Percentiles rank a stretch among this genome's conserved stretches.
Evolutionary conservation across 2,888 invertebrate genomes (phyloP).

Genomic region (Scaptomyza caliginosa): DNA sequence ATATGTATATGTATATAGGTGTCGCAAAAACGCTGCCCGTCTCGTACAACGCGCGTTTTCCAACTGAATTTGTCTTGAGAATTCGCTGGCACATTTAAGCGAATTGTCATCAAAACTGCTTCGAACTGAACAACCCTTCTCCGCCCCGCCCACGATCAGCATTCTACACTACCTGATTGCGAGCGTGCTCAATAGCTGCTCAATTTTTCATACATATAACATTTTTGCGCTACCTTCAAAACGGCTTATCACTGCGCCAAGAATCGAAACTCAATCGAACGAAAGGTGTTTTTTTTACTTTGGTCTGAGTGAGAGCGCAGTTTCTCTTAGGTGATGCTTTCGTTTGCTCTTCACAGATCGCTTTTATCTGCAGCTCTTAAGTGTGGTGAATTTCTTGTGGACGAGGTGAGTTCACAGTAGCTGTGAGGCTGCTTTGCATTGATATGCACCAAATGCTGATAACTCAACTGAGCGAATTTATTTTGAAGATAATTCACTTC

Average conservation of each 20-base stretch:
- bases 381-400: conserved; percentile 25
- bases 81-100: conserved; percentile 70
- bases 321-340: conserved; percentile 23
- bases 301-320: conserved; percentile 1
- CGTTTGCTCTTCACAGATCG: conserved; percentile 42
- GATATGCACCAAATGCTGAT: conserved; percentile 1
- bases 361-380: conserved; percentile 26
- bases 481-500: too few relatives aligned
- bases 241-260: conserved; percentile 58
- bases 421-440: not conserved
- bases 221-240: conserved; percentile 30
- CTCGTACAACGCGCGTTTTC: conserved; percentile 70
- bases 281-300: not conserved
- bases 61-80: conserved; percentile 63
- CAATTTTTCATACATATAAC: conserved; percentile 4
- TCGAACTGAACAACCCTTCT: not conserved
- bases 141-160: not conserved
- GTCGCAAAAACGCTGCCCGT: conserved; percentile 42
- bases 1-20: not conserved
- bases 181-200: conserved; percentile 34
- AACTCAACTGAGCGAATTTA: conserved; percentile 4
- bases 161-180: conserved; percentile 11
- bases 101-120: conserved; percentile 54
- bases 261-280: conserved; percentile 22
- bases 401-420: conserved; percentile 4